Evolutionary conservation across 2,113 vertebrate species (phyloP).

Genomic region (Toxotes chatareus): DNA sequence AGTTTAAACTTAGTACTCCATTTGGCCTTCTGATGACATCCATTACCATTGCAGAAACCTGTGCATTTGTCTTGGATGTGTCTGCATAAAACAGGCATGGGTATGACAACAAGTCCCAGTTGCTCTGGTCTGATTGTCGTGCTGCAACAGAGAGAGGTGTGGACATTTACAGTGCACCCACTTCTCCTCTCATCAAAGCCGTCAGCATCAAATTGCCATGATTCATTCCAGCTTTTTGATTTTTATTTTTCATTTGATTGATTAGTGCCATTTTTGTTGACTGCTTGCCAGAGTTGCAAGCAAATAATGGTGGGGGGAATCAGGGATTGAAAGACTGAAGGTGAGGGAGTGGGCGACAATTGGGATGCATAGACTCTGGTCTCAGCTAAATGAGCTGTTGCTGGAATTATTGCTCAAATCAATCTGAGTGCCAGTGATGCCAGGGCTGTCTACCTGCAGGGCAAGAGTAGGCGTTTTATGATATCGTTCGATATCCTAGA

Average conservation of each 20-base stretch:
- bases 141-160: not conserved
- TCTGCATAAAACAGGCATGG: conserved; percentile 19
- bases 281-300: conserved; percentile 8
- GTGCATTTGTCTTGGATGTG: conserved; percentile 54
- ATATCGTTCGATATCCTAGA: conserved; percentile 24
- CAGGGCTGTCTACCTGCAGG: conserved; percentile 55
- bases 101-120: conserved; percentile 12
- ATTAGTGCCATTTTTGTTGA: conserved; percentile 6
- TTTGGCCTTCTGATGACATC: conserved; percentile 28
- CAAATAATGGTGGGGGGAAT: conserved; percentile 25
- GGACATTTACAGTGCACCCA: conserved; percentile 7
- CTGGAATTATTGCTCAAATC: conserved; percentile 69
- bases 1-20: conserved; percentile 38
- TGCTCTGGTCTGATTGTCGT: not conserved
- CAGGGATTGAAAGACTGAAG: conserved; percentile 12
- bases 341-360: conserved; percentile 32
- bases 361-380: conserved; percentile 42
- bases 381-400: conserved; percentile 61
- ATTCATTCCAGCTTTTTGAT: not conserved
- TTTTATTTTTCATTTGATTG: not conserved
- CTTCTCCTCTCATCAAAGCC: conserved; percentile 15
- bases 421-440: conserved; percentile 43
- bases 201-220: conserved; percentile 4
- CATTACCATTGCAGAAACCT: conserved; percentile 47
- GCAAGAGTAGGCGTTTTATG: conserved; percentile 44